phyloP scores from a whole-genome alignment of 2,113 vertebrate genomes.

The Corythaixoides concolor region DNA sequence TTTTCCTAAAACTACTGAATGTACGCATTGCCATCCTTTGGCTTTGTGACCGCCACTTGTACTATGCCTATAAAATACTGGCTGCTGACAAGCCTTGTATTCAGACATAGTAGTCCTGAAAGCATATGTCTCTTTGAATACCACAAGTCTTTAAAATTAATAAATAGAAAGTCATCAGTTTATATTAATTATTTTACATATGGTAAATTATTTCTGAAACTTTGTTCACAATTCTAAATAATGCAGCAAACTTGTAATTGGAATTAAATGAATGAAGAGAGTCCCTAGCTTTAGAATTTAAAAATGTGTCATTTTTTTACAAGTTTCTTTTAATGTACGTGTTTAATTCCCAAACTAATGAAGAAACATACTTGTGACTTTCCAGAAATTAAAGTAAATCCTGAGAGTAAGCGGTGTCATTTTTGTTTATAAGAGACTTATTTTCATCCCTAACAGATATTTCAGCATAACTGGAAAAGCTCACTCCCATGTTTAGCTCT shows the following conservation, averaged over 20 bases:
- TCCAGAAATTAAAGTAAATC: not conserved
- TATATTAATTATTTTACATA: not conserved
- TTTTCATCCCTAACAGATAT: not conserved
- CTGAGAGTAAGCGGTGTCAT: not conserved
- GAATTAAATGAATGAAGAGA: not conserved
- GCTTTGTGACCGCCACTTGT: not conserved
- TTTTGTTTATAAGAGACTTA: not conserved
- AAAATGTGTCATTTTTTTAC: not conserved
- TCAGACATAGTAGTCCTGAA: not conserved
- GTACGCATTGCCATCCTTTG: not conserved
- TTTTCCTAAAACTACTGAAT: not conserved
- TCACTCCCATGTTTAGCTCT: not conserved
- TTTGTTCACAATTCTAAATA: not conserved
- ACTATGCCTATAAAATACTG: not conserved
- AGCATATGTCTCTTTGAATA: not conserved
- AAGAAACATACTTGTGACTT: not conserved
- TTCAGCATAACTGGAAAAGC: not conserved
- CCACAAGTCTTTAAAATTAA: not conserved
- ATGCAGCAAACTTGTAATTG: not conserved
- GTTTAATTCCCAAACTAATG: not conserved
- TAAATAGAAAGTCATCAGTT: not conserved
- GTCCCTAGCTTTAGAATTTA: not conserved
- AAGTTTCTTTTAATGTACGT: not conserved
- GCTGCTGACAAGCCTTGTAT: not conserved
- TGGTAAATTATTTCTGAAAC: not conserved